These are phyloP conservation scores for Yoshiicerus persimilis DNA, from an alignment of 1,140 invertebrate genomes.

Conservation along the genomic window DNA sequence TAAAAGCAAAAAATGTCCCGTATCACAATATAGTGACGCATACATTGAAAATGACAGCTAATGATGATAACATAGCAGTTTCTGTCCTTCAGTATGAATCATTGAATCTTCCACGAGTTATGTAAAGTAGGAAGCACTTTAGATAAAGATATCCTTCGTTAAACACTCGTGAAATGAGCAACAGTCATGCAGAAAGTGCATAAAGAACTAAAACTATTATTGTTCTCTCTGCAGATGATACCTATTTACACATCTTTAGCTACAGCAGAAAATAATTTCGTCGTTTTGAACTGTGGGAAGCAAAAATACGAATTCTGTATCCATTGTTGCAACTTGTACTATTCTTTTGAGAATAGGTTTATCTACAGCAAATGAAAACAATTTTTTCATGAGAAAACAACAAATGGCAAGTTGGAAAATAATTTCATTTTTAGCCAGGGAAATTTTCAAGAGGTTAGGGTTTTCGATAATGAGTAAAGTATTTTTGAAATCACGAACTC, in stretches of 20 bases:
- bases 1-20: too few relatives aligned
- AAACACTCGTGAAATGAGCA: not conserved
- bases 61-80: too few relatives aligned
- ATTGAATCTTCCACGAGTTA: not conserved
- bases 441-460: not conserved
- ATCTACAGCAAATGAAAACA: too few relatives aligned
- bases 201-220: not conserved
- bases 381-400: too few relatives aligned
- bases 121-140: not conserved
- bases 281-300: not conserved
- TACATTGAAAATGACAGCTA: too few relatives aligned
- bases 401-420: too few relatives aligned
- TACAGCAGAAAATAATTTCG: not conserved
- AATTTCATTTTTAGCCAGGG: not conserved
- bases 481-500: not conserved
- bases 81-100: not conserved
- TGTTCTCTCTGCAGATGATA: not conserved
- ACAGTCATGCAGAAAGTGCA: conserved; percentile 8
- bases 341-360: too few relatives aligned
- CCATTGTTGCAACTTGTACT: too few relatives aligned
- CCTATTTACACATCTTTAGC: too few relatives aligned
- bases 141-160: not conserved
- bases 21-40: too few relatives aligned
- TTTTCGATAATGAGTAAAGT: not conserved
- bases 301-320: too few relatives aligned